Base-by-base conservation (phyloP, 2,888 invertebrate species). In the Coecobrya sp. region DNA sequence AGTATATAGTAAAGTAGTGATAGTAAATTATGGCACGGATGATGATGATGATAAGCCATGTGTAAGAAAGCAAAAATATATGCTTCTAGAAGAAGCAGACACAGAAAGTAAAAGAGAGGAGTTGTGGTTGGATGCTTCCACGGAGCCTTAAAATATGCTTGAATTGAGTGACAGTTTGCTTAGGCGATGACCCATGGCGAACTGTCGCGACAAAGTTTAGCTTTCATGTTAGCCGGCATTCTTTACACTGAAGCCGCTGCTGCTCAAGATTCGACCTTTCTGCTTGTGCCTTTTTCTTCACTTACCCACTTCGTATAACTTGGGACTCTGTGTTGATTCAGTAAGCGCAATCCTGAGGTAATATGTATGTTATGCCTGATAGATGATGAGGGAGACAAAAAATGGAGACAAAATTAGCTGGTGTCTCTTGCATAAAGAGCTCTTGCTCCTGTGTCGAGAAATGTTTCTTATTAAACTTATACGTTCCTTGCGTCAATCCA, bases 191-290 rank as follows among this genome's bases (percentile, higher is more conserved):
- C 95, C 95, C 95, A 94, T 95, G 93, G 94, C 93, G 94, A 94
- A 95, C 95, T 95, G 95, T 95, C 95, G 95, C 95, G 95, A 95
- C 95, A 94, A 95, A 93, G 93, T 94, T 94, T 81, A 88, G 91
- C 95, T 94, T 95, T 94, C 94, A 94, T 95, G 93, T 94, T 93
- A 86, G 92, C 94, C 94, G 94, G 93, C 94, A 90, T 85, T 90
- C 89, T 90, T 90, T 84, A 19, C 25, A 30, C 85, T 27, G 65
- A 90, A 90, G 85, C 85, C 85, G 85, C 70, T 82, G 82, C 85
- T 76, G 85, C 70, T 82, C 70, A 82, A 62, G 70, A 59, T 55
- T 36, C 88, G 79, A 81, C 81, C 88, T 89, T 89, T 68, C 19
- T 85, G 84, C 84, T 70, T 86, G 84, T 65, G 62, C 45, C 86